A percentile compares a stretch with the other conserved stretches of the same genome.
Conservation (phyloP, 2,113 vertebrate species). For the Struthidea cinerea region DNA sequence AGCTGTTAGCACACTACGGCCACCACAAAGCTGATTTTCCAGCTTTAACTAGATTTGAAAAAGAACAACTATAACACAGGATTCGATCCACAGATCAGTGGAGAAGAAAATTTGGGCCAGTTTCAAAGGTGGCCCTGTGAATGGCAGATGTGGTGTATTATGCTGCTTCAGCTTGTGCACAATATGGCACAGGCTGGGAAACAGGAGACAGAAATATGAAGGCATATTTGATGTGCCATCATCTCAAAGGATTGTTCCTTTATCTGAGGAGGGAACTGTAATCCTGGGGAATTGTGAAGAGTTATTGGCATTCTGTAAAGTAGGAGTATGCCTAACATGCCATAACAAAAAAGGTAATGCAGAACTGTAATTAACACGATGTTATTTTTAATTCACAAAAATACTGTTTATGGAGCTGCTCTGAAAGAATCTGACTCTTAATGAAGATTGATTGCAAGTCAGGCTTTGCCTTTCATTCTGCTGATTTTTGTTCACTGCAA, state of each 20-base stretch:
- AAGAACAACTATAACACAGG: background rate
- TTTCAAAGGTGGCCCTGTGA: background rate
- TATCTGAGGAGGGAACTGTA: constrained; percentile 1
- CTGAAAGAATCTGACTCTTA: constrained; percentile 47
- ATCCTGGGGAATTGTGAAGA: constrained; percentile 34
- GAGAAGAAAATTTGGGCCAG: background rate
- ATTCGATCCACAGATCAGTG: background rate
- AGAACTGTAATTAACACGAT: constrained; percentile 54
- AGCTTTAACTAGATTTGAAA: background rate
- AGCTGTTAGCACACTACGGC: background rate
- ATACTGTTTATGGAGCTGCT: constrained; percentile 45
- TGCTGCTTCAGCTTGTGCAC: background rate
- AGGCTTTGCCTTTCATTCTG: background rate
- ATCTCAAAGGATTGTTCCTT: constrained; percentile 25
- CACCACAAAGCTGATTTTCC: background rate
- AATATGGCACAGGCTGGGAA: constrained; percentile 18
- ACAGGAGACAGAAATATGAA: constrained; percentile 2
- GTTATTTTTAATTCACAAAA: constrained; percentile 65
- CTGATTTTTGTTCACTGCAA: constrained; percentile 18
- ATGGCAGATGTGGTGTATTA: background rate
- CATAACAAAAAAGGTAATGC: constrained; percentile 62
- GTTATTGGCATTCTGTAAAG: constrained; percentile 56
- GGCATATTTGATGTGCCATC: constrained; percentile 29
- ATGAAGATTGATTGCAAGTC: constrained; percentile 52
- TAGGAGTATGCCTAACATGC: constrained; percentile 54